phyloP scores from a whole-genome alignment of 2,888 invertebrate species.

The Scaeva pyrastri region DNA sequence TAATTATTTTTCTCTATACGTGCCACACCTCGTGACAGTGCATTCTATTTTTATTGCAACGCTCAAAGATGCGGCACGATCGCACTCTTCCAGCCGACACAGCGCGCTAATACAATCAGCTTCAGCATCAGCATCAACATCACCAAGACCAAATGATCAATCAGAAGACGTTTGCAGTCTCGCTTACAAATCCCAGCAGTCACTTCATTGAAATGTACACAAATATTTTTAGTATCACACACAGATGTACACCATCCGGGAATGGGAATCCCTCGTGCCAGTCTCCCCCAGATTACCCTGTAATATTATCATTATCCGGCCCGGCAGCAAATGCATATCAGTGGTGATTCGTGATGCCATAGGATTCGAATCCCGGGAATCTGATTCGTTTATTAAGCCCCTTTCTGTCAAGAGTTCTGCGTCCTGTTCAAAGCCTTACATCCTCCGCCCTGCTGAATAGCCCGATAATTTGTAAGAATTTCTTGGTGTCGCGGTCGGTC shows the following conservation, averaged over 20 bases:
- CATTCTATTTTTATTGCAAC: slow-evolving; percentile 57
- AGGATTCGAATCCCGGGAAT: slow-evolving; percentile 36
- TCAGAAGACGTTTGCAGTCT: slow-evolving; percentile 64
- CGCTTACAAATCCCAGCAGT: slow-evolving; percentile 75
- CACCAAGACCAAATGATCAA: slow-evolving; percentile 73
- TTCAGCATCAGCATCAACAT: no score
- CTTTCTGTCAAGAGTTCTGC: slow-evolving; percentile 28
- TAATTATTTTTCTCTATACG: slow-evolving; percentile 70
- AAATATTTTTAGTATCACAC: slow-evolving; percentile 73
- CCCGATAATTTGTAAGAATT: slow-evolving; percentile 75
- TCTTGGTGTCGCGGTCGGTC: slow-evolving; percentile 39
- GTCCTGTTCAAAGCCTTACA: slow-evolving; percentile 58
- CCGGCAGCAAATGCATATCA: slow-evolving; percentile 34
- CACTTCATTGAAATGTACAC: slow-evolving; percentile 72
- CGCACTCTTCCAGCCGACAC: slow-evolving; percentile 50
- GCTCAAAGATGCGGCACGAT: slow-evolving; percentile 67
- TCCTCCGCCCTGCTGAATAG: slow-evolving; percentile 56
- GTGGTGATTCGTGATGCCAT: neutral
- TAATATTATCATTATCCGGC: slow-evolving; percentile 18
- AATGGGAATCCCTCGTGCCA: neutral
- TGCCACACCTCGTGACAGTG: slow-evolving; percentile 69
- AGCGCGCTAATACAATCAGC: slow-evolving; percentile 58
- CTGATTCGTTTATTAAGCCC: slow-evolving; percentile 68
- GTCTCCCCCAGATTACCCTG: neutral
- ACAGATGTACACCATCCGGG: slow-evolving; percentile 70